These are phyloP conservation scores for Drosophila biarmipes DNA, from an alignment of 1,140 invertebrate genomes.

Conservation along the genomic window DNA sequence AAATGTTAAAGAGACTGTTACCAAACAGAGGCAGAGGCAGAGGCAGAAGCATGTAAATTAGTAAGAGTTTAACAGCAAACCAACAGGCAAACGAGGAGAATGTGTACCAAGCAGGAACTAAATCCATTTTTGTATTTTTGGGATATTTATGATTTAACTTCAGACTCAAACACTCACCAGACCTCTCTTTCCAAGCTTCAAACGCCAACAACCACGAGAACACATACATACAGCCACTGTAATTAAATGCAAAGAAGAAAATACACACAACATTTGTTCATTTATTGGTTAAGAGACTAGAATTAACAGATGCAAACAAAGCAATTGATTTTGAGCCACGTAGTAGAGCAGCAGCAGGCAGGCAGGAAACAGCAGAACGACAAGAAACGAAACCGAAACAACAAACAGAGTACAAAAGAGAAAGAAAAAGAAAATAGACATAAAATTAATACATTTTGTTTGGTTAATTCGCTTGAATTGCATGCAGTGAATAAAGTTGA, in stretches of 20 bases:
- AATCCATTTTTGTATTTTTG: conserved; percentile 52
- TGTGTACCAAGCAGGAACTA: conserved; percentile 39
- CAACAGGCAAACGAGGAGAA: conserved; percentile 8
- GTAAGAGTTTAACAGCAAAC: conserved; percentile 20
- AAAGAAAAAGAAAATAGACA: conserved; percentile 67
- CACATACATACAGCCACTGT: conserved; percentile 57
- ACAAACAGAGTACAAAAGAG: conserved; percentile 67
- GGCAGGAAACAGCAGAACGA: conserved; percentile 12
- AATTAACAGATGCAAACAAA: conserved; percentile 14
- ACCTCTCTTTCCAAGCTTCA: conserved; percentile 38
- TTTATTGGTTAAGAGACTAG: conserved; percentile 63
- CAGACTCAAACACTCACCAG: conserved; percentile 26
- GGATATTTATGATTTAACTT: conserved; percentile 39
- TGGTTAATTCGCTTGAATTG: conserved; percentile 42
- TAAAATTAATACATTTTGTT: conserved; percentile 68
- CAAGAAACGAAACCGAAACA: conserved; percentile 46
- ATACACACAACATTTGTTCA: conserved; percentile 56
- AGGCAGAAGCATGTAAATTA: conserved; percentile 50
- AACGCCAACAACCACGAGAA: conserved; percentile 34
- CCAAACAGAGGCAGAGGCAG: conserved; percentile 41
- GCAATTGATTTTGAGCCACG: conserved; percentile 34
- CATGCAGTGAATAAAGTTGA: conserved; percentile 7
- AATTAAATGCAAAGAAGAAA: conserved; percentile 55
- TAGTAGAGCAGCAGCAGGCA: conserved; percentile 30
- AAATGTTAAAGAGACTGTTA: conserved; percentile 36